Percentiles rank a stretch among this genome's conserved stretches.
Evolutionary conservation across 2,888 invertebrate genomes (phyloP).

Genomic region (Mamestra brassicae): DNA sequence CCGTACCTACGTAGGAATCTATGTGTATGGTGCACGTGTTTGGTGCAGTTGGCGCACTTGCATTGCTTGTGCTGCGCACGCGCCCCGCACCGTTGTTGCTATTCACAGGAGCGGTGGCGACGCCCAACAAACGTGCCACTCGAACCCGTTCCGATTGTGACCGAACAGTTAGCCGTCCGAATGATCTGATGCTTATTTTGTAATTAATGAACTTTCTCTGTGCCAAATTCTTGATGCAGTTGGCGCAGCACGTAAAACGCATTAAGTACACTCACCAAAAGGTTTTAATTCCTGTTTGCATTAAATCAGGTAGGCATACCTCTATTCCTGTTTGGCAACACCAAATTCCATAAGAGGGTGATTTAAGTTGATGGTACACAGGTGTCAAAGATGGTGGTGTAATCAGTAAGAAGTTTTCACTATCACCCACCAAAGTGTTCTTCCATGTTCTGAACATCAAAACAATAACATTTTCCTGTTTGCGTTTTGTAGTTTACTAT

Average conservation of each 20-base stretch:
- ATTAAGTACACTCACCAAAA: not conserved
- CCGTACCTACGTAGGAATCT: not conserved
- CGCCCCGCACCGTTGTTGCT: slow-evolving; percentile 48
- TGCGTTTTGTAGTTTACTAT: not conserved
- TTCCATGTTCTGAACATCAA: not conserved
- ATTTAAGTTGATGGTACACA: not conserved
- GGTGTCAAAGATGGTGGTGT: too few relatives aligned
- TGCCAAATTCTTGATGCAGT: slow-evolving; percentile 1
- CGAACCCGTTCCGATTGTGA: slow-evolving; percentile 46
- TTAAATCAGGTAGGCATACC: not conserved
- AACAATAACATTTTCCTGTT: not conserved
- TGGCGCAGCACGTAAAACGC: not conserved
- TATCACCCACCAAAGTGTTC: too few relatives aligned
- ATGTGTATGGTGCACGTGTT: slow-evolving; percentile 37
- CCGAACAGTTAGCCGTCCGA: slow-evolving; percentile 48
- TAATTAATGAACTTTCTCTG: slow-evolving; percentile 41
- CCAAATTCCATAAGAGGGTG: not conserved
- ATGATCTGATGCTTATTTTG: slow-evolving; percentile 23
- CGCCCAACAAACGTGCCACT: slow-evolving; percentile 41
- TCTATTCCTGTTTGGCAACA: not conserved
- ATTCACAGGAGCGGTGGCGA: slow-evolving; percentile 51
- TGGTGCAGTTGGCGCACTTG: slow-evolving; percentile 24
- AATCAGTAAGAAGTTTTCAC: too few relatives aligned
- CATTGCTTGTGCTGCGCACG: slow-evolving; percentile 43
- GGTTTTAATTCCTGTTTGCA: not conserved